phyloP scores from a whole-genome alignment of 2,888 invertebrate genomes.

The Marasmarcha lunaedactyla region DNA sequence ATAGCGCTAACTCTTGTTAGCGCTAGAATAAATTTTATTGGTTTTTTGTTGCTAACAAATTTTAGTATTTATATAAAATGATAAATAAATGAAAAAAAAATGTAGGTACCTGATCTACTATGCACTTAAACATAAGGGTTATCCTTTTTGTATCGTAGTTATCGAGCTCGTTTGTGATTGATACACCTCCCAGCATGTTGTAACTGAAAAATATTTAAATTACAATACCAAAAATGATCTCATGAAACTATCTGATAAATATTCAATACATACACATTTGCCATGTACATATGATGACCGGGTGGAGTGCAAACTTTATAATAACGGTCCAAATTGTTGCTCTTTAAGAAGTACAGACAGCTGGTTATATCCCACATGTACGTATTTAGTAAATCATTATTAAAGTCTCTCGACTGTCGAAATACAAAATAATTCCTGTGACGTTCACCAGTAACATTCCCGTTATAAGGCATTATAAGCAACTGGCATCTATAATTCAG shows the following conservation, averaged over 20 bases:
- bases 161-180: slow-evolving; percentile 59
- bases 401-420: too few species aligned
- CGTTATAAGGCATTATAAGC: slow-evolving; percentile 61
- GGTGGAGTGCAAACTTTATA: slow-evolving; percentile 74
- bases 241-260: neutral
- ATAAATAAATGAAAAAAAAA: neutral
- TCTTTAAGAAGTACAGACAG: slow-evolving; percentile 72
- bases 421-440: slow-evolving; percentile 18
- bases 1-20: too few species aligned
- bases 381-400: slow-evolving; percentile 48
- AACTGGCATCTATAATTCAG: slow-evolving; percentile 72
- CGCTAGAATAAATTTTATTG: too few species aligned
- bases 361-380: slow-evolving; percentile 76
- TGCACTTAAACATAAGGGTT: slow-evolving; percentile 70
- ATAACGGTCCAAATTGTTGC: slow-evolving; percentile 69
- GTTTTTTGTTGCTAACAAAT: too few species aligned
- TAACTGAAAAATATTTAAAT: slow-evolving; percentile 42
- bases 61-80: too few species aligned
- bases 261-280: slow-evolving; percentile 66
- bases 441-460: slow-evolving; percentile 17
- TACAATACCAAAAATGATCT: neutral
- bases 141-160: slow-evolving; percentile 60
- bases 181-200: slow-evolving; percentile 71
- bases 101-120: slow-evolving; percentile 56
- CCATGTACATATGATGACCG: slow-evolving; percentile 73